Evolutionary conservation across 1,140 invertebrate genomes (phyloP), one percentile per base, ranked within the genome.

Genomic region (Notospermus geniculatus): DNA sequence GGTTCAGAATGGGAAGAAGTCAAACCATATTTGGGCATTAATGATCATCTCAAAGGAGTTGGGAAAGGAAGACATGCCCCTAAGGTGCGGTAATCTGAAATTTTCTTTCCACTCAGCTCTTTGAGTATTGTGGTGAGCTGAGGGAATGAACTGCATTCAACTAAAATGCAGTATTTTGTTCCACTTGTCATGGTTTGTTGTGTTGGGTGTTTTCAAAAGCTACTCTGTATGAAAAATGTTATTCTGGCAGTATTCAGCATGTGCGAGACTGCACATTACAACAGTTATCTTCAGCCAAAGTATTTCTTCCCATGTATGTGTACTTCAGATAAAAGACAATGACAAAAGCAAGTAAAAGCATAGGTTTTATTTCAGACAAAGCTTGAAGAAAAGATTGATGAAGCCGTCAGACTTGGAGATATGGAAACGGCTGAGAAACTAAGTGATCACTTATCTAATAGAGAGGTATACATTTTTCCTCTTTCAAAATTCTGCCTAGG

Each of bases 401-500:
- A 65, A 17, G 69, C 70, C 39, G 69, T 75, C 13, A 52, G 30
- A 19, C 17, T 30, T 25, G 71, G 71, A 46, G 65, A 75, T 22
- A 62, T 71, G 50, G 50, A 67, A 25, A 65, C 29, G 55, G 73
- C 73, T 22, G 71, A 71, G 53, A 59, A 68, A 41, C 59, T 75
- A 0, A 75, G 73, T 69, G 72, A 75, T 58, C 63, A 66, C 43
- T 58, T 75, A 60, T 60, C 73, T 7, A 66, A 58, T n/a, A 68
- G 73, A 63, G 67, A 75, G 65, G 73, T 75, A 61, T 13, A 23
- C 29, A 45, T 13, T 39, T 22, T 9, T 22, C 36, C 29, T 9
- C 19, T 2, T 32, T 25, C 19, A 13, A 41, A 36, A 27, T 32
- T 2, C 19, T 36, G 29, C 17, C 22, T 39, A 36, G 17, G 19